Percentiles rank a stretch among this genome's conserved stretches.
phyloP scores from a whole-genome alignment of 1,140 invertebrate genomes.

The Drosophila athabasca region DNA sequence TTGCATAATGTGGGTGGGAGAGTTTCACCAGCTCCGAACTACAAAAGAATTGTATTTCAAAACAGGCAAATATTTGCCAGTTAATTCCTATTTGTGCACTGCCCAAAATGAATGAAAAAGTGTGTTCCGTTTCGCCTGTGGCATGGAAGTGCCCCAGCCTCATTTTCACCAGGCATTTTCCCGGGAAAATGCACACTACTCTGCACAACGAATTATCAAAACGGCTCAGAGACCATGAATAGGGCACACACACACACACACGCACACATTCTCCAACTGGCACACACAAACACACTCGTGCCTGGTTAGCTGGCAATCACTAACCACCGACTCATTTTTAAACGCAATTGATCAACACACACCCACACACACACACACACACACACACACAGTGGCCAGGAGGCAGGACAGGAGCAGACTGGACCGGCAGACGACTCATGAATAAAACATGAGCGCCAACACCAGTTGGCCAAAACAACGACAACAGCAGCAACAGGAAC shows the following conservation, averaged over 20 bases:
- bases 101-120: too few species aligned
- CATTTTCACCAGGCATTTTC: slow-evolving; percentile 10
- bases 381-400: not conserved
- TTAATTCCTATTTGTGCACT: too few species aligned
- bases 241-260: slow-evolving; percentile 11
- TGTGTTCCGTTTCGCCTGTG: too few species aligned
- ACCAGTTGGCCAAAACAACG: slow-evolving; percentile 62
- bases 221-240: slow-evolving; percentile 43
- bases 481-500: slow-evolving; percentile 21
- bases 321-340: slow-evolving; percentile 60
- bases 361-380: slow-evolving; percentile 4
- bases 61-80: too few species aligned
- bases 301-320: slow-evolving; percentile 58
- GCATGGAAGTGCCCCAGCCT: too few species aligned
- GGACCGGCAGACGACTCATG: slow-evolving; percentile 42
- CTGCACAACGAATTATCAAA: slow-evolving; percentile 58
- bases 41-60: too few species aligned
- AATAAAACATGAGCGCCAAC: slow-evolving; percentile 64
- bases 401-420: slow-evolving; percentile 1
- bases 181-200: slow-evolving; percentile 35
- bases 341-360: slow-evolving; percentile 58
- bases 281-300: slow-evolving; percentile 2
- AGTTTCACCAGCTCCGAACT: too few species aligned
- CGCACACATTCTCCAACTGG: not conserved
- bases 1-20: too few species aligned